A percentile compares a stretch with the other conserved stretches of the same genome.
Conservation (phyloP, 1,140 invertebrate genomes). For the Papilio polyxenes region DNA sequence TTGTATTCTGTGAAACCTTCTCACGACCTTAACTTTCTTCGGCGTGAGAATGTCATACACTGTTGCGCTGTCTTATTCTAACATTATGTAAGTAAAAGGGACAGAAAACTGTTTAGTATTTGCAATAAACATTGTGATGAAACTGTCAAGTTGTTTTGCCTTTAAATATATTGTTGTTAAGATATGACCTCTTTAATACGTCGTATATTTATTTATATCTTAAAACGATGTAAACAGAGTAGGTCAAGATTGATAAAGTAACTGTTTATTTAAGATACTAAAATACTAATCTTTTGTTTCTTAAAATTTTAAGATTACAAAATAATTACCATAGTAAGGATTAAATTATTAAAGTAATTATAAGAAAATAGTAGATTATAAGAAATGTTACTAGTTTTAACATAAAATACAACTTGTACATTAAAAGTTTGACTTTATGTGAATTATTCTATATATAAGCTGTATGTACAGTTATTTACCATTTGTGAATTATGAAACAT, state of each 20-base stretch:
- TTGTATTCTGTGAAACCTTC: constrained; percentile 54
- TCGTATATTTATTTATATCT: background rate
- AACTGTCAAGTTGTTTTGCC: background rate
- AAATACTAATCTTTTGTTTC: background rate
- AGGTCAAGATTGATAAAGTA: background rate
- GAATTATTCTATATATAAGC: background rate
- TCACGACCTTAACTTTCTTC: constrained; percentile 66
- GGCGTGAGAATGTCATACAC: constrained; percentile 42
- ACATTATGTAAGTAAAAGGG: background rate
- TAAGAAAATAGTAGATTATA: too few species aligned
- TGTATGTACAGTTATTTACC: background rate
- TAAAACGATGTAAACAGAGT: background rate
- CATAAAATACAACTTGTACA: too few species aligned
- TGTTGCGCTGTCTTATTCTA: constrained; percentile 15
- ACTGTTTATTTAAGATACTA: background rate
- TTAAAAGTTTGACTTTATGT: too few species aligned
- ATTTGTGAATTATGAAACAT: background rate
- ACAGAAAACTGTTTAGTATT: background rate
- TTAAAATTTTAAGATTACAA: background rate
- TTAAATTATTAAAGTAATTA: background rate
- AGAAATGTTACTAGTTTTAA: background rate
- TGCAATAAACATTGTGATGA: background rate
- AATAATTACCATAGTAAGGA: background rate
- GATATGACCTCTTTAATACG: background rate
- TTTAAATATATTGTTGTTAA: background rate